phyloP scores from a whole-genome alignment of 2,888 invertebrate genomes.

The Pyrrhosoma nymphula region DNA sequence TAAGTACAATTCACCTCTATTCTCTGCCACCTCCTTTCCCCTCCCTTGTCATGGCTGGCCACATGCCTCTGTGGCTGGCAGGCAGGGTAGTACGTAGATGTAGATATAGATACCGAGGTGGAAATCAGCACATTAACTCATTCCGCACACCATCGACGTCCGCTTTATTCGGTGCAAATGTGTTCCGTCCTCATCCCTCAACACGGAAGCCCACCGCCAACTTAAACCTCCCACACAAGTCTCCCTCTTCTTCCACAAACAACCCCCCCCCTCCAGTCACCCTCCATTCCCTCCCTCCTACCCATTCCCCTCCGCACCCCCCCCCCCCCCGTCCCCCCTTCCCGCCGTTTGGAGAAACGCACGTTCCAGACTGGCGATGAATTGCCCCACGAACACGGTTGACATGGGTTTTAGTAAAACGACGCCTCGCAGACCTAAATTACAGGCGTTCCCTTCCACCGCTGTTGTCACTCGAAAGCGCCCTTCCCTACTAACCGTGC shows the following conservation, averaged over 20 bases:
- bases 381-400: slow-evolving; percentile 65
- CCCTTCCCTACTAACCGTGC: neutral
- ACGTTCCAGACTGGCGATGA: slow-evolving; percentile 59
- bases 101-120: too few species aligned
- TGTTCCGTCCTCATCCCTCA: neutral
- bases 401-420: slow-evolving; percentile 66
- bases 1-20: too few species aligned
- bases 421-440: slow-evolving; percentile 66
- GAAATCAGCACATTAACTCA: neutral
- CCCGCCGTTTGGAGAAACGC: slow-evolving; percentile 38
- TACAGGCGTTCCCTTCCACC: slow-evolving; percentile 46
- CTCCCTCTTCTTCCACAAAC: neutral
- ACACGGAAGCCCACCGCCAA: too few species aligned
- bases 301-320: slow-evolving; percentile 1
- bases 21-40: too few species aligned
- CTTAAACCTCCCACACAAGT: neutral
- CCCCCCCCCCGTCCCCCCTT: neutral
- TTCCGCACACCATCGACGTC: neutral
- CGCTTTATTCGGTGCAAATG: slow-evolving; percentile 46
- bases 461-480: slow-evolving; percentile 14
- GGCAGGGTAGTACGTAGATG: too few species aligned
- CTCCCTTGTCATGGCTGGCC: too few species aligned
- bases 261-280: neutral
- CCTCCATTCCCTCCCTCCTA: neutral
- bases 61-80: too few species aligned